Conservation (phyloP, 1,140 invertebrate species). For the Druon quercuslanigerum region DNA sequence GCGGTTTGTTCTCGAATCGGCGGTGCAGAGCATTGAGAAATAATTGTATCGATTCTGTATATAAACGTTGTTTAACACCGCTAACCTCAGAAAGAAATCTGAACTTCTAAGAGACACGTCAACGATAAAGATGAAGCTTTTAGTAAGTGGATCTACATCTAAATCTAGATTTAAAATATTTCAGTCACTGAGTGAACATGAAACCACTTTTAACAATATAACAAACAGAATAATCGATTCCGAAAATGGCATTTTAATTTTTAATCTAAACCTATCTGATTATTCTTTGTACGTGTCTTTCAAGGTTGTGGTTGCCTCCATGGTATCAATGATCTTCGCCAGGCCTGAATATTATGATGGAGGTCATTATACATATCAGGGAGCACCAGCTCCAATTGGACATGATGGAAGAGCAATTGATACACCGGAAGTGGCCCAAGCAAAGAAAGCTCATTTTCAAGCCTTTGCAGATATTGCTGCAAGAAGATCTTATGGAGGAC, state of each 20-base stretch:
- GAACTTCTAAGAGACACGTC: background rate
- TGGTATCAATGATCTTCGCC: conserved; percentile 34
- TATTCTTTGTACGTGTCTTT: background rate
- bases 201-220: conserved; percentile 17
- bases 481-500: conserved; percentile 35
- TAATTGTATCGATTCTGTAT: conserved; percentile 25
- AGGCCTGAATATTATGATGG: conserved; percentile 37
- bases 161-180: conserved; percentile 37
- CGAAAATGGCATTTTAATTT: background rate
- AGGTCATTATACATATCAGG: conserved; percentile 56
- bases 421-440: conserved; percentile 78
- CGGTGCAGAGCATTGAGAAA: conserved; percentile 29
- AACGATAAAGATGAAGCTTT: conserved; percentile 37
- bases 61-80: conserved; percentile 32
- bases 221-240: conserved; percentile 39
- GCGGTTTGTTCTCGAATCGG: conserved; percentile 12
- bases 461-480: conserved; percentile 59
- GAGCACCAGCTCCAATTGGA: conserved; percentile 73
- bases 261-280: background rate
- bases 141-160: conserved; percentile 46
- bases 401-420: conserved; percentile 73
- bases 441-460: conserved; percentile 76
- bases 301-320: conserved; percentile 39
- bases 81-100: background rate
- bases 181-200: conserved; percentile 28